Evolutionary conservation across 2,113 vertebrate species (phyloP), one percentile per base, ranked within the genome.

Genomic region (Oryzias melastigma): DNA sequence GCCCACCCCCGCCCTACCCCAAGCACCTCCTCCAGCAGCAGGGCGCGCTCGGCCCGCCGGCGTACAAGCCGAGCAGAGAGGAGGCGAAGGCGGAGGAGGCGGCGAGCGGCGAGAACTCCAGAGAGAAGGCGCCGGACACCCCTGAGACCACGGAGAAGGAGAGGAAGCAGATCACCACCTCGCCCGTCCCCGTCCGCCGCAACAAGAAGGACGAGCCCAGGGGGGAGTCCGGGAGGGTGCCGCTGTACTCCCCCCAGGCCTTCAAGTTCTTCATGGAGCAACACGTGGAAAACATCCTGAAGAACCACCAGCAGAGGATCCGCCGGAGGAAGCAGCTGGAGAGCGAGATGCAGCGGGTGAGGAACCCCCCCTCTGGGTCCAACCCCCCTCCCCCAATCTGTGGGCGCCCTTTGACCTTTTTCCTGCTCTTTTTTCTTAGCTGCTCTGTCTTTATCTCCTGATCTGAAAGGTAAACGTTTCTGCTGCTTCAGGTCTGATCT

Each of bases 181-280:
- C 96, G 0, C 96, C 96, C 0, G 96, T 98, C 61, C 96, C 97
- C 0, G 94, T 98, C 53, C 91, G 96, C 22, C 95, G 94, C 59
- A 95, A 93, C 84, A 96, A 95, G 81, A 95, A 93, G 29, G 88
- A 91, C 40, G 97, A 98, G 87, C 94, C 94, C 44, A 88, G 95
- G 44, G 93, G 96, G 17, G 94, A 96, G 58, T 94, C 95, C 4
- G 94, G 93, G 56, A 90, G 94, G 12, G 90, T 98, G 52, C 93
- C 95, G 1, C 92, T 94, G 62, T 98, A 99, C 20, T 98, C 97
- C 12, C 95, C 97, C 5, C 96, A 98, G 81, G 97, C 97, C n/a
- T 99, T 98, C 83, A 98, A 98, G 83, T 99, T 99, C 85, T 99
- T 97, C 58, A 99, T 99, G 97, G 97, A 99, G 69, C 97, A 99